These are phyloP conservation scores for Temnothorax curvispinosus DNA, from an alignment of 1,140 invertebrate genomes.

Conservation along the genomic window DNA sequence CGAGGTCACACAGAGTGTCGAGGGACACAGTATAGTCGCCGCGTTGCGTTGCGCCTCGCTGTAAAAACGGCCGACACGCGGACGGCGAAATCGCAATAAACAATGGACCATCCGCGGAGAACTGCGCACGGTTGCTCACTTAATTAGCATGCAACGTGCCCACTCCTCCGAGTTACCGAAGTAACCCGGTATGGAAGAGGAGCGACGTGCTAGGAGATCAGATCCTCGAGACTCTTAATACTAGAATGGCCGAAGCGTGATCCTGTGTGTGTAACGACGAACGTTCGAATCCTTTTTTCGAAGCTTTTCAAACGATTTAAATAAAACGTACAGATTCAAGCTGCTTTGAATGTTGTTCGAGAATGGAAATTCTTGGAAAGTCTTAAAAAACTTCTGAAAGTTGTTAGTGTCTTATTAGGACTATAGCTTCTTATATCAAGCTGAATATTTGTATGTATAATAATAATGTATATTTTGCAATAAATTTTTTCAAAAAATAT, in stretches of 20 bases:
- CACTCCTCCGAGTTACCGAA: conserved; percentile 9
- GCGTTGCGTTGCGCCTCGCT: neutral
- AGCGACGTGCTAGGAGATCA: neutral
- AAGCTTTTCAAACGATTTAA: neutral
- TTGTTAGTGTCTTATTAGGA: neutral
- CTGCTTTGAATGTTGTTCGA: neutral
- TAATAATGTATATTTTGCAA: neutral
- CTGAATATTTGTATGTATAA: too few species aligned
- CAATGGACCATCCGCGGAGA: conserved; percentile 43
- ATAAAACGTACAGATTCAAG: neutral
- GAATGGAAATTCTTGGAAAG: neutral
- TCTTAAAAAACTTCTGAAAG: neutral
- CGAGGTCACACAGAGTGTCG: conserved; percentile 35
- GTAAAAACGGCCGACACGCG: conserved; percentile 49
- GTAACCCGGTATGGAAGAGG: conserved; percentile 31
- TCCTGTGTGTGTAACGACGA: neutral
- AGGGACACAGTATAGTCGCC: neutral
- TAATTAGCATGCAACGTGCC: conserved; percentile 63
- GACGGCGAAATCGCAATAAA: conserved; percentile 59
- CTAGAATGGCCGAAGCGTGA: neutral
- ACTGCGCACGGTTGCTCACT: conserved; percentile 57
- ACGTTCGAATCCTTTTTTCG: neutral
- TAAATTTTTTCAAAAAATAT: neutral
- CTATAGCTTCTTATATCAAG: too few species aligned
- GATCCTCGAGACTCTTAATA: neutral